Evolutionary conservation across 2,113 vertebrate genomes (phyloP), one percentile per base, ranked within the genome.

Genomic region (Pluvianellus socialis): DNA sequence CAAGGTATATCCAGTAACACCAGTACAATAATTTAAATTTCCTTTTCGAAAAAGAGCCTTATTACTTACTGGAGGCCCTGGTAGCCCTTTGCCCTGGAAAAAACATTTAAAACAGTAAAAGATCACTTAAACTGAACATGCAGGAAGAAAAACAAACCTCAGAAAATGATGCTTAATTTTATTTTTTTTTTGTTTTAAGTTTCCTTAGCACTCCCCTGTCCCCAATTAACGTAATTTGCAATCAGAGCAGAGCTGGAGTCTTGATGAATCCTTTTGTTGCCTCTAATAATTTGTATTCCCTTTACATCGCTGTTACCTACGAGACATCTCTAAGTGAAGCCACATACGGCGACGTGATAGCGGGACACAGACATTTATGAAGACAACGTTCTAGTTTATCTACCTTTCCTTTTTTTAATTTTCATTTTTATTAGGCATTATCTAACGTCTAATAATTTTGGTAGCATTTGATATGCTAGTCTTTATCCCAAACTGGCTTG

Each of bases 1-100:
- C 55, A 30, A 50, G 5, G 7, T 13, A 40, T 10, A 40, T 10
- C 16, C 50, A 68, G 12, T 8, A 80, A 74, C 28, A 7, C 5
- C 8, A 50, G 13, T 18, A 22, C 3, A 21, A 44, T 32, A 32
- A 70, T 67, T 66, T 67, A 28, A 59, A 79, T 9, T 7, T 50
- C 7, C 63, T 10, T 56, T 26, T 20, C 2, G 0, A n/a, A 24
- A 79, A 70, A 70, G 8, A n/a, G 12, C 42, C 66, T 30, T 30
- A 26, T 30, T 96, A 99, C 99, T 99, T 98, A 99, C 99, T 27
- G 99, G 96, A 86, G 99, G 98, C 98, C 99, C 99, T 68, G 99
- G 95, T 93, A 98, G 99, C 97, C 99, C 99, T 98, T 99, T 99
- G 95, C 99, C 99, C 99, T 99, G 97, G 90, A 98, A 98, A 97